Evolutionary conservation across 2,797 vertebrate genomes (phyloP).

Genomic region (Rhinophrynus dorsalis): DNA sequence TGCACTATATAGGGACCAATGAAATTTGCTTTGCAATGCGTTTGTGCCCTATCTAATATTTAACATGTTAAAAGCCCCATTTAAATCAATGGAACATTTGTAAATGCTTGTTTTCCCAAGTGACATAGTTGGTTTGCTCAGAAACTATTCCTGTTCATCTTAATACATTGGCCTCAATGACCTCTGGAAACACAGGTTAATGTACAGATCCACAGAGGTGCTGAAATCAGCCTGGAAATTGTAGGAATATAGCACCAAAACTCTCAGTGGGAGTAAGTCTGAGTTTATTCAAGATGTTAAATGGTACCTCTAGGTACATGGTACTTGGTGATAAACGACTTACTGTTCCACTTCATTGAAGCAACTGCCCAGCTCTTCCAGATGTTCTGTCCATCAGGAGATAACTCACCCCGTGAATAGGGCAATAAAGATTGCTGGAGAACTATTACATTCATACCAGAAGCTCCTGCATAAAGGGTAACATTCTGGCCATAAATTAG

Average conservation of each 20-base stretch:
- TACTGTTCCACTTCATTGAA: constrained; percentile 4
- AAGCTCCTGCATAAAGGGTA: not conserved
- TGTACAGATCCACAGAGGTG: constrained; percentile 21
- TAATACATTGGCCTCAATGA: no score
- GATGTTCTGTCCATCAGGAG: constrained; percentile 23
- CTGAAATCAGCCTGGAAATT: constrained; percentile 21
- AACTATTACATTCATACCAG: not conserved
- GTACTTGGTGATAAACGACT: constrained; percentile 30
- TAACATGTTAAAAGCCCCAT: no score
- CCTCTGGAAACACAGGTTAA: constrained; percentile 11
- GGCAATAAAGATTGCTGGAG: not conserved
- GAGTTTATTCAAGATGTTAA: constrained; percentile 39
- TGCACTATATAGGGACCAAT: no score
- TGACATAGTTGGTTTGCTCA: no score
- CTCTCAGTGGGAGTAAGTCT: constrained; percentile 36
- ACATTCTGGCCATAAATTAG: not conserved
- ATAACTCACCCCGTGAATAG: not conserved
- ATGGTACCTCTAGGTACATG: constrained; percentile 18
- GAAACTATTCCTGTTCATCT: no score
- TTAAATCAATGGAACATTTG: not conserved
- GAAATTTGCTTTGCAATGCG: no score
- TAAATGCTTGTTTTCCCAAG: no score
- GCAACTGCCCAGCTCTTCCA: constrained; percentile 18
- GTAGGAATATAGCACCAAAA: constrained; percentile 12
- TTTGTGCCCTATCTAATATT: no score